Conservation (phyloP, 2,888 invertebrate genomes). For the Julus scanicus region DNA sequence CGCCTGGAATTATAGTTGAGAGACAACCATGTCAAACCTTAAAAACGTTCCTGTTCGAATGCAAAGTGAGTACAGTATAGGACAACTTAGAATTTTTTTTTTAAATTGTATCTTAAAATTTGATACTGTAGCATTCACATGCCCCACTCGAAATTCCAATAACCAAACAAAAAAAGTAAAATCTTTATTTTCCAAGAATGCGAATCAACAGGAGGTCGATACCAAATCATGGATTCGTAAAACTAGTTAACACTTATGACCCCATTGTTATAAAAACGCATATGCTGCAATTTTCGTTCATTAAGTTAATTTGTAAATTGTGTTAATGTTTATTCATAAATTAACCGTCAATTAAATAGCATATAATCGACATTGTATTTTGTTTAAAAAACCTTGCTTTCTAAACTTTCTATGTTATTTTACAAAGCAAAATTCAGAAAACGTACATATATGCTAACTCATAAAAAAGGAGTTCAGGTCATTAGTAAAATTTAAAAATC, state of each 20-base stretch:
- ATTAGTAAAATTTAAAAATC: background rate
- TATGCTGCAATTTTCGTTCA: background rate
- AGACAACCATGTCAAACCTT: conserved; percentile 2
- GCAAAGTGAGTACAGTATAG: background rate
- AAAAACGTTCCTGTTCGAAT: background rate
- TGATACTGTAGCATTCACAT: too few relatives aligned
- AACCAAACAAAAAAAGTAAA: background rate
- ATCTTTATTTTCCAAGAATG: background rate
- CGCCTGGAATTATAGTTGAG: background rate
- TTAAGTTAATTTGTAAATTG: background rate
- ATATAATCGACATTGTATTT: background rate
- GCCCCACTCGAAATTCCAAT: too few relatives aligned
- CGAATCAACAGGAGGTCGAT: background rate
- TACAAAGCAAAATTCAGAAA: background rate
- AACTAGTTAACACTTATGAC: conserved; percentile 3
- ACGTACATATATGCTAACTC: background rate
- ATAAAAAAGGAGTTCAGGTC: background rate
- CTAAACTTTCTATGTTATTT: background rate
- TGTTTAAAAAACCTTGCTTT: background rate
- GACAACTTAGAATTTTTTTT: background rate
- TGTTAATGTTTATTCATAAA: background rate
- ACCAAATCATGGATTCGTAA: background rate
- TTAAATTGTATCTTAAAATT: too few relatives aligned
- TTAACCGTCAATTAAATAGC: conserved; percentile 26
- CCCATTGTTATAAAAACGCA: background rate